A percentile compares a stretch with the other conserved stretches of the same genome.
phyloP scores from a whole-genome alignment of 2,797 vertebrate species.

The Trematomus bernacchii region DNA sequence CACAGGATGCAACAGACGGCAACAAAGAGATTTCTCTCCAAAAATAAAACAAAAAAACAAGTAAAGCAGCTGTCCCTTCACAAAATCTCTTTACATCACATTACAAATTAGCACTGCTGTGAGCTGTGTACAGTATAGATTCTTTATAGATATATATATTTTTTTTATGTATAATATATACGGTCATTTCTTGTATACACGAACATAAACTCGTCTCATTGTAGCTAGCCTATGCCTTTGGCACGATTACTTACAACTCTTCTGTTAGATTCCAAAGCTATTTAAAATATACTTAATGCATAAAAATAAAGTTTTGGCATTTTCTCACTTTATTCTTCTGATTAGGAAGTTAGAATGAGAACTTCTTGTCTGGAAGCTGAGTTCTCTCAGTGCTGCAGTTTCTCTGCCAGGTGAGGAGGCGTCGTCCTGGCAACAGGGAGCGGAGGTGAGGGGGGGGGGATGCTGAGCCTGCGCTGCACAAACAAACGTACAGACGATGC shows the following conservation, averaged over 20 bases:
- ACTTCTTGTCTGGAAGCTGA: conserved; percentile 90
- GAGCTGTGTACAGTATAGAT: conserved; percentile 89
- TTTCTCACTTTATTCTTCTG: conserved; percentile 84
- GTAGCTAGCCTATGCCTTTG: conserved; percentile 94
- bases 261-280: conserved; percentile 95
- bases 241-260: conserved; percentile 99
- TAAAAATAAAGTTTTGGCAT: conserved; percentile 99
- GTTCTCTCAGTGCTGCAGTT: conserved; percentile 83
- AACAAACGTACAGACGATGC: conserved; percentile 61
- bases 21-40: conserved; percentile 74
- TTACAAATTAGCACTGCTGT: conserved; percentile 91
- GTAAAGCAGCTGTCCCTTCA: conserved; percentile 85
- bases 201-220: conserved; percentile 80
- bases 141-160: conserved; percentile 80
- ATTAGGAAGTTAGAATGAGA: conserved; percentile 83
- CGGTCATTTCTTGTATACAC: conserved; percentile 82
- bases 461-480: conserved; percentile 49
- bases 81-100: conserved; percentile 88
- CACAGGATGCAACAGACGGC: conserved; percentile 80
- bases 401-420: conserved; percentile 58
- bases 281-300: conserved; percentile 99
- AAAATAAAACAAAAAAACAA: conserved; percentile 56
- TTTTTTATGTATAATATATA: conserved; percentile 85
- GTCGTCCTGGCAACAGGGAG: conserved; percentile 62
- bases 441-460: conserved; percentile 11